Base-by-base conservation (phyloP, 2,888 invertebrate species). In the Neocrepidodera transversa region DNA sequence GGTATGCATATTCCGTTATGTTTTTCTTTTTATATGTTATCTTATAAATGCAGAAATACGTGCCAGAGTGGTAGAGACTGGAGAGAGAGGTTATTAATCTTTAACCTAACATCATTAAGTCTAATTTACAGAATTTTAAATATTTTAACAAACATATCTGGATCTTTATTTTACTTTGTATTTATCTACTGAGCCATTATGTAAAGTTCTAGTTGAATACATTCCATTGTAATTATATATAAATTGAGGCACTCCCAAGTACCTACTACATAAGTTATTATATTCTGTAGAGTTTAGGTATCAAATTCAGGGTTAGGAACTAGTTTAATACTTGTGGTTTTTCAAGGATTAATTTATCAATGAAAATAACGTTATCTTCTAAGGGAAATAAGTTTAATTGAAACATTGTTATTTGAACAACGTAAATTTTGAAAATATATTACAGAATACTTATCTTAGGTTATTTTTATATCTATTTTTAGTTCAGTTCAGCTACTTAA, bases 31-130 rank as follows among this genome's bases (percentile, higher is more conserved):
- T 35, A 8, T 28, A 10, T 50, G 16, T 38, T 51, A 51, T 40
- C 51, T 51, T 51, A 8, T 8, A 38, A 38, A 35, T 6, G 35
- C 35, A 38, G 17, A 16, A 38, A 16, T 38, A 38, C 16, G 6
- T 38, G 17, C 8, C 38, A 30, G 3, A 51, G 16, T 35, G 13
- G 13, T 2, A 36, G 18, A 23, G 6, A 23, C 5, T 13, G n/a
- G n/a, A n/a, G 17, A 49, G 20, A 49, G 11, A 40, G 51, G 51
- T 51, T 51, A 51, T 30, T 42, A 40, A 30, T 51, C 51, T 51
- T 30, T 40, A 40, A 38, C 30, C n/a, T 11, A 18, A 14, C 10
- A 28, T 51, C 20, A n/a, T 51, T 17, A 50, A 10, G 16, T 1
- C 5, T 16, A 38, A 2, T 7, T 11, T 7, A 35, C 14, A 20